Base-by-base conservation (phyloP, 2,113 vertebrate species). In the Platanista minor region DNA sequence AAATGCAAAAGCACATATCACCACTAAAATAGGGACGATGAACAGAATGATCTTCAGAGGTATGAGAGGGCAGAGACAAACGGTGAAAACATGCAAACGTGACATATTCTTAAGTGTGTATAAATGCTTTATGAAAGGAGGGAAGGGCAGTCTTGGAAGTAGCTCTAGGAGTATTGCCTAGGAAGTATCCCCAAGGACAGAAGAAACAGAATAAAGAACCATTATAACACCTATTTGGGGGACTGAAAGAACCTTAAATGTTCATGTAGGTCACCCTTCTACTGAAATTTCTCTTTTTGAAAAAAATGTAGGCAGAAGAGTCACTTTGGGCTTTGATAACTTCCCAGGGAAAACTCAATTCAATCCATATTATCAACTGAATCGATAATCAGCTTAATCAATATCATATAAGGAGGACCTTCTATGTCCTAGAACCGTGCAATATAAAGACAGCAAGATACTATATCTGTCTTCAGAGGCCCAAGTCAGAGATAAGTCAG, bases 321-420 rank as follows among this genome's bases (percentile, higher is more conserved):
- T 33, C 74, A 33, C 41, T 52, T 39, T 39, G 61, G 52, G 41
- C n/a, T 95, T 59, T 54, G 43, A 91, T 61, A 21, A 80, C 20
- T 33, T 91, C 39, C 20, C 25, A 36, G 66, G 43, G 43, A 85
- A 91, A 96, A 91, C 59, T 80, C 43, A 93, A 57, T 9, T 54
- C 80, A 72, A 78, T 39, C 62, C 62, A 43, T 1, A n/a, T 25
- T 31, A 41, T 41, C 23, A 54, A 82, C 69, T 15, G 74, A 90
- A 25, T 23, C 41, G 36, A 81, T 36, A 46, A 59, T 82, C 49
- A n/a, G 23, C 21, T 21, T 75, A 61, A 62, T 49, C 64, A 82
- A 11, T 43, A 54, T 77, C 61, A 64, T 0, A 66, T 52, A 18
- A 72, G 25, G 8, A 23, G 33, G 49, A 18, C 20, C 5, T 46